Evolutionary conservation across 2,797 vertebrate species (phyloP).

Genomic region (Syngnathus rostellatus): DNA sequence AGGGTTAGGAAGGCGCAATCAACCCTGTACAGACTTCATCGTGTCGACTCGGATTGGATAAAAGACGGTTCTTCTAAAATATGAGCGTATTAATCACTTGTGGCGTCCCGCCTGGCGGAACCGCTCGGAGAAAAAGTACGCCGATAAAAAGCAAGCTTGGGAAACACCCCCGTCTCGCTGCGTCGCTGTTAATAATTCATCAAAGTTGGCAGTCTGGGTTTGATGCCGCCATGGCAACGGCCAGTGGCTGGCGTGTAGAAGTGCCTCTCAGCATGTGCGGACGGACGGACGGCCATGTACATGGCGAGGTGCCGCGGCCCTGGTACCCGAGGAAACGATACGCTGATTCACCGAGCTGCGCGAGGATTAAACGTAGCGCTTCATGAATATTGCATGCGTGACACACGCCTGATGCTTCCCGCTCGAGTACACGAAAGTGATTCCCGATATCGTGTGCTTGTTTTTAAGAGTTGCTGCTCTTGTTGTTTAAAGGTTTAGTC

Average conservation of each 20-base stretch:
- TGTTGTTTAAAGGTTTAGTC: neutral
- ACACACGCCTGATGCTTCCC: conserved; percentile 31
- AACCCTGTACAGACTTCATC: neutral
- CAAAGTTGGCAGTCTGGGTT: conserved; percentile 69
- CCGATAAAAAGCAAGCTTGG: conserved; percentile 53
- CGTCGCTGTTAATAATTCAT: conserved; percentile 71
- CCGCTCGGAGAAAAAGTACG: conserved; percentile 15
- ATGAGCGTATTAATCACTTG: conserved; percentile 26
- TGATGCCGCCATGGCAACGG: conserved; percentile 69
- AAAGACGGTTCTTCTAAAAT: neutral
- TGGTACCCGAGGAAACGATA: conserved; percentile 43
- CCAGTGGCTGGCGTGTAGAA: conserved; percentile 19
- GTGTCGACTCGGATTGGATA: neutral
- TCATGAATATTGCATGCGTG: conserved; percentile 54
- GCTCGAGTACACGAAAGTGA: neutral
- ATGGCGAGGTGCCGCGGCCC: conserved; percentile 50
- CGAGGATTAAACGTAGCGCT: conserved; percentile 50
- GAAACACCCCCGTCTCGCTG: conserved; percentile 54
- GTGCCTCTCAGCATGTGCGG: conserved; percentile 14
- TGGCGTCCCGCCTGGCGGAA: conserved; percentile 12
- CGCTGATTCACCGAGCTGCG: conserved; percentile 37
- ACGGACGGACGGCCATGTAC: conserved; percentile 49
- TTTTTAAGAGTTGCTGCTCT: neutral
- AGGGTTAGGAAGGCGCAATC: neutral
- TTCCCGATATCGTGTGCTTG: neutral